These are phyloP conservation scores for Drosophila azteca DNA, from an alignment of 1,140 invertebrate genomes.

Conservation along the genomic window DNA sequence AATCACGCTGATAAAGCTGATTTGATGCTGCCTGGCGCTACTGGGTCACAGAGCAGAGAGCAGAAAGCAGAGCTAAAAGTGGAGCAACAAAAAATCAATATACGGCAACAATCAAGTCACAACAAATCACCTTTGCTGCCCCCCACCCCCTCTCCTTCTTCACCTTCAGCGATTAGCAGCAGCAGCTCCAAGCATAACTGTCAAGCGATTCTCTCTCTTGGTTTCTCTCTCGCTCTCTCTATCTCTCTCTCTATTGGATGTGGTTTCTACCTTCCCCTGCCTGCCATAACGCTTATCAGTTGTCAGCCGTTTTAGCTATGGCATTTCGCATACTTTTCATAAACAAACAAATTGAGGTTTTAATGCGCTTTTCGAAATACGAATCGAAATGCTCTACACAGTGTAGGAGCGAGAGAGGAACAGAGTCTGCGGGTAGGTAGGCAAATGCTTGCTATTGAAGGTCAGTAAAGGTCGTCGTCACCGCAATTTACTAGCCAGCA, in stretches of 20 bases:
- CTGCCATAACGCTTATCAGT: slow-evolving; percentile 49
- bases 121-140: slow-evolving; percentile 24
- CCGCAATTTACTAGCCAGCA: slow-evolving; percentile 45
- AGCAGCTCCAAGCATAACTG: slow-evolving; percentile 18
- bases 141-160: slow-evolving; percentile 10
- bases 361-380: slow-evolving; percentile 44
- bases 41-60: slow-evolving; percentile 18
- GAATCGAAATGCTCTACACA: slow-evolving; percentile 47
- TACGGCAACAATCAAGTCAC: slow-evolving; percentile 29
- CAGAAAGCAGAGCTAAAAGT: background rate
- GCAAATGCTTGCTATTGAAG: slow-evolving; percentile 70
- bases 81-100: slow-evolving; percentile 33
- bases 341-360: slow-evolving; percentile 64
- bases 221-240: background rate
- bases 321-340: slow-evolving; percentile 65
- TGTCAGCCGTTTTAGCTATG: slow-evolving; percentile 50
- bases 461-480: slow-evolving; percentile 79
- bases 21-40: slow-evolving; percentile 36
- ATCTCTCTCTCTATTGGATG: slow-evolving; percentile 22
- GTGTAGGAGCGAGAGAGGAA: background rate
- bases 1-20: slow-evolving; percentile 24
- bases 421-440: slow-evolving; percentile 10
- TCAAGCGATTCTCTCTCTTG: slow-evolving; percentile 9
- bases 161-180: background rate
- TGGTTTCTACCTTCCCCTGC: background rate